Percentiles rank a stretch among this genome's conserved stretches.
These are phyloP conservation scores for Vannuccia rotundouncinata DNA, from an alignment of 2,888 invertebrate genomes.

Conservation along the genomic window DNA sequence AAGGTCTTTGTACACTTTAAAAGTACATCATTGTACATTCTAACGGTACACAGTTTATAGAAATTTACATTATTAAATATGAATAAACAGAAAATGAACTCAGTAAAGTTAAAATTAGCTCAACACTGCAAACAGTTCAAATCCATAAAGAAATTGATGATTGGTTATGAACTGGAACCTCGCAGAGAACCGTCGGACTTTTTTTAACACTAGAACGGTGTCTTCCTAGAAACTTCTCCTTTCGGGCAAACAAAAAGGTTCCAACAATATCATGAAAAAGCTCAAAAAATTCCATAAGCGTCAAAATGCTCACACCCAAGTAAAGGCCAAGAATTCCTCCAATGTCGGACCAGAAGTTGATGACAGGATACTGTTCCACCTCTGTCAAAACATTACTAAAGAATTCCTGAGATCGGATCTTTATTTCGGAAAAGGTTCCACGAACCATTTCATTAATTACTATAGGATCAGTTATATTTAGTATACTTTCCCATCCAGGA, in stretches of 20 bases:
- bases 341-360: conserved; percentile 27
- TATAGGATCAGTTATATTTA: neutral
- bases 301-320: conserved; percentile 2
- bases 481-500: conserved; percentile 3
- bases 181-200: neutral
- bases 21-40: too few species aligned
- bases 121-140: neutral
- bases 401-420: conserved; percentile 1
- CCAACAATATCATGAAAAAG: neutral
- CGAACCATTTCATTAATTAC: neutral
- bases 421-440: neutral
- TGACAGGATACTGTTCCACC: neutral
- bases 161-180: neutral
- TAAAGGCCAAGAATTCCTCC: conserved; percentile 22
- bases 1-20: too few species aligned
- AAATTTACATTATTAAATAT: too few species aligned
- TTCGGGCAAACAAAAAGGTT: neutral
- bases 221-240: neutral
- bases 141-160: neutral
- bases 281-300: conserved; percentile 1
- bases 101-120: too few species aligned
- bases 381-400: neutral
- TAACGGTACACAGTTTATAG: neutral
- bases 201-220: neutral
- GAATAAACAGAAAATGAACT: too few species aligned